Evolutionary conservation across 2,113 vertebrate species (phyloP).

Genomic region (Apteryx mantelli): DNA sequence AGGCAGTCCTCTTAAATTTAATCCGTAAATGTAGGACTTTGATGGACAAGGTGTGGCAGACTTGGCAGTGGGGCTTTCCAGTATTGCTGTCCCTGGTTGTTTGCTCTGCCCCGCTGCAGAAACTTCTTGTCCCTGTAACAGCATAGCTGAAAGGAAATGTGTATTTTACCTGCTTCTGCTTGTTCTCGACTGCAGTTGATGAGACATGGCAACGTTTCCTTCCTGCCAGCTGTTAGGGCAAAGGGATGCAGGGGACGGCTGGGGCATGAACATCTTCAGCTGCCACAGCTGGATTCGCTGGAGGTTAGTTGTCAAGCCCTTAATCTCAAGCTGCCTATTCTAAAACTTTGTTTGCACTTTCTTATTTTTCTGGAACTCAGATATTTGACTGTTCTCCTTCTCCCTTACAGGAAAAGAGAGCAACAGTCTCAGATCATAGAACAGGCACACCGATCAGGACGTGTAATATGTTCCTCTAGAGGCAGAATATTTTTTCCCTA

Average conservation of each 20-base stretch:
- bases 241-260: neutral
- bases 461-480: neutral
- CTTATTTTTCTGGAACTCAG: neutral
- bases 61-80: neutral
- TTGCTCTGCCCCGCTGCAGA: neutral
- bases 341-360: conserved; percentile 11
- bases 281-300: conserved; percentile 55
- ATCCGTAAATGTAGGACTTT: neutral
- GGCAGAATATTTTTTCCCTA: neutral
- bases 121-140: neutral
- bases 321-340: neutral
- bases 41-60: neutral
- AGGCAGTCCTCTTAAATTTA: neutral
- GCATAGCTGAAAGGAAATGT: neutral
- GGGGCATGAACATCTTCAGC: conserved; percentile 6
- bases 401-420: neutral
- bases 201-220: conserved; percentile 37
- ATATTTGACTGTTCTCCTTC: neutral
- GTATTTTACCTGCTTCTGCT: conserved; percentile 46
- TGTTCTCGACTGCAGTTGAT: neutral
- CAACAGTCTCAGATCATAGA: neutral
- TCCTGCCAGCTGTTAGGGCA: conserved; percentile 67
- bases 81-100: neutral
- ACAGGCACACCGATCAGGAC: neutral
- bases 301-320: conserved; percentile 23